These are phyloP conservation scores for Notodonta ziczac DNA, from an alignment of 2,888 invertebrate genomes.

Conservation along the genomic window DNA sequence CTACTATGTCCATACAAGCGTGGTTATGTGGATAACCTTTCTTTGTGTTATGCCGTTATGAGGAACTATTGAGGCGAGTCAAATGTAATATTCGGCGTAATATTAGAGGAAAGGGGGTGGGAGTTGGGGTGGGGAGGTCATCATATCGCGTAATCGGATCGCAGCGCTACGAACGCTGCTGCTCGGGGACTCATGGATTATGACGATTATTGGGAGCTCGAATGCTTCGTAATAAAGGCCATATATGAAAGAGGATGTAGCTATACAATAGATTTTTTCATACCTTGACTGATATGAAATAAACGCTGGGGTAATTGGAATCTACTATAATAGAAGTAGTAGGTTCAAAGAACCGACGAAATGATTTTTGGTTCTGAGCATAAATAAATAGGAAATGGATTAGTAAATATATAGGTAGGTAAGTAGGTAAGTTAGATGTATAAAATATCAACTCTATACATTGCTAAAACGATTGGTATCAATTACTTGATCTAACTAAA, in stretches of 20 bases:
- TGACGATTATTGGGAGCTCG: background rate
- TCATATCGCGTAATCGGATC: slow-evolving; percentile 3
- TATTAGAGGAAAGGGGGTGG: background rate
- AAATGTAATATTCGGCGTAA: background rate
- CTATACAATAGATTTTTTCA: too few species aligned
- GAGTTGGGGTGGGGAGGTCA: background rate
- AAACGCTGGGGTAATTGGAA: too few species aligned
- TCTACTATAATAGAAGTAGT: too few species aligned
- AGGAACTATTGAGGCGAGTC: background rate
- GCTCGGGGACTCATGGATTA: background rate
- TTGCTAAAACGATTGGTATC: too few species aligned
- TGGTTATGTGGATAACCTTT: background rate
- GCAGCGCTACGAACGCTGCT: background rate
- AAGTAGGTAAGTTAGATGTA: too few species aligned
- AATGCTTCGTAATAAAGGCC: background rate
- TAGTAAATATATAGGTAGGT: too few species aligned
- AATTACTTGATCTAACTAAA: too few species aligned
- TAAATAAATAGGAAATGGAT: too few species aligned
- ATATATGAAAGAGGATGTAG: background rate
- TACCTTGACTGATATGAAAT: too few species aligned
- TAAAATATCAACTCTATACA: too few species aligned
- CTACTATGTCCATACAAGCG: background rate
- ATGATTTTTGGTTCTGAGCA: too few species aligned
- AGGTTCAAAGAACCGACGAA: too few species aligned
- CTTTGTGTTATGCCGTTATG: background rate